Conservation (phyloP, 2,888 invertebrate genomes). For the Cerceris ruficornis region DNA sequence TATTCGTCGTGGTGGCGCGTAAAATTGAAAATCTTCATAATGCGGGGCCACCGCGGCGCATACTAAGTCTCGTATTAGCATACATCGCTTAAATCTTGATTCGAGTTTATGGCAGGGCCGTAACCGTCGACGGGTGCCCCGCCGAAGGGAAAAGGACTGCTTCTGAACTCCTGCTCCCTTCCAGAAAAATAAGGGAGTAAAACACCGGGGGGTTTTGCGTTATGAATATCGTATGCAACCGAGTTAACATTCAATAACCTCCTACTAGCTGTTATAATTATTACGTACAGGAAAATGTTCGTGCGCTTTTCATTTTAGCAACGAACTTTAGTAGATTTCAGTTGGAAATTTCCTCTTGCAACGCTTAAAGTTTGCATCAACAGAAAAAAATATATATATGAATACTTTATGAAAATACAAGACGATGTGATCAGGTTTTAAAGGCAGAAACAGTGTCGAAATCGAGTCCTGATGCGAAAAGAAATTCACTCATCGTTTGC, state of each 20-base stretch:
- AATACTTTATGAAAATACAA: too few relatives aligned
- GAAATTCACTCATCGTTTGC: too few relatives aligned
- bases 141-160: constrained; percentile 3
- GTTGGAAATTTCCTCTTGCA: too few relatives aligned
- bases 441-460: too few relatives aligned
- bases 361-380: too few relatives aligned
- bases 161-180: constrained; percentile 24
- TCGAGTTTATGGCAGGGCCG: constrained; percentile 63
- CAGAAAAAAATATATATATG: too few relatives aligned
- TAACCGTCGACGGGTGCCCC: constrained; percentile 28
- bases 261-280: not conserved
- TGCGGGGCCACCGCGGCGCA: constrained; percentile 66
- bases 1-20: constrained; percentile 64
- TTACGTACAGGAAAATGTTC: not conserved
- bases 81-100: constrained; percentile 73
- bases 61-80: constrained; percentile 71
- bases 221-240: constrained; percentile 30
- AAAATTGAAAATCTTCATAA: constrained; percentile 76
- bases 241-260: not conserved
- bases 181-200: constrained; percentile 21
- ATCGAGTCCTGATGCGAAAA: too few relatives aligned
- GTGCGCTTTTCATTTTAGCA: not conserved
- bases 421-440: too few relatives aligned
- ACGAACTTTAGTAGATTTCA: too few relatives aligned
- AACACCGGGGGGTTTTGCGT: constrained; percentile 23